These are phyloP conservation scores for Hypocryptadius cinnamomeus DNA, from an alignment of 2,113 vertebrate species.

Conservation along the genomic window DNA sequence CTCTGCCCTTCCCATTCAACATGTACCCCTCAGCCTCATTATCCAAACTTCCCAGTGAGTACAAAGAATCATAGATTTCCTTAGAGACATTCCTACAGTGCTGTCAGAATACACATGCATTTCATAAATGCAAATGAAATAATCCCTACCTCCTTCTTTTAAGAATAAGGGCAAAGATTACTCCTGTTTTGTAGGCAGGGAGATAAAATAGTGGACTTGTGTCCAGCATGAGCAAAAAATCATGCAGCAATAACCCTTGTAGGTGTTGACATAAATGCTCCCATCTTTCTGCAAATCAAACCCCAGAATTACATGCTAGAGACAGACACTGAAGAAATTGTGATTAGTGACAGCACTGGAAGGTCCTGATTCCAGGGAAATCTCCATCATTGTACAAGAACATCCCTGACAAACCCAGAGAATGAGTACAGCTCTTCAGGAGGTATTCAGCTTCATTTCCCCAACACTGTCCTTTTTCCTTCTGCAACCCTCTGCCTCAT, in stretches of 20 bases:
- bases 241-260: not conserved
- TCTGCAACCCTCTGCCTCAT: conserved; percentile 20
- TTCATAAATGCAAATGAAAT: not conserved
- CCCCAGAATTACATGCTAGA: not conserved
- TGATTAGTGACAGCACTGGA: not conserved
- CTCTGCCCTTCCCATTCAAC: not conserved
- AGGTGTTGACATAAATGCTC: not conserved
- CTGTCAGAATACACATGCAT: not conserved
- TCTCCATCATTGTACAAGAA: not conserved
- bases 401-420: not conserved
- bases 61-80: not conserved
- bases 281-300: not conserved
- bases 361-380: not conserved
- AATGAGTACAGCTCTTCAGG: not conserved
- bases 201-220: not conserved
- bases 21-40: not conserved
- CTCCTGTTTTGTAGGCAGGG: not conserved
- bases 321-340: not conserved
- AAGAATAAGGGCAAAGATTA: not conserved
- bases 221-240: not conserved
- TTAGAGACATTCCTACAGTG: not conserved
- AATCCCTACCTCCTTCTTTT: not conserved
- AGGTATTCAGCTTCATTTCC: not conserved
- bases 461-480: not conserved
- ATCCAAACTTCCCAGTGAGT: not conserved